Evolutionary conservation across 2,113 vertebrate species (phyloP).

Genomic region (Caretta caretta): DNA sequence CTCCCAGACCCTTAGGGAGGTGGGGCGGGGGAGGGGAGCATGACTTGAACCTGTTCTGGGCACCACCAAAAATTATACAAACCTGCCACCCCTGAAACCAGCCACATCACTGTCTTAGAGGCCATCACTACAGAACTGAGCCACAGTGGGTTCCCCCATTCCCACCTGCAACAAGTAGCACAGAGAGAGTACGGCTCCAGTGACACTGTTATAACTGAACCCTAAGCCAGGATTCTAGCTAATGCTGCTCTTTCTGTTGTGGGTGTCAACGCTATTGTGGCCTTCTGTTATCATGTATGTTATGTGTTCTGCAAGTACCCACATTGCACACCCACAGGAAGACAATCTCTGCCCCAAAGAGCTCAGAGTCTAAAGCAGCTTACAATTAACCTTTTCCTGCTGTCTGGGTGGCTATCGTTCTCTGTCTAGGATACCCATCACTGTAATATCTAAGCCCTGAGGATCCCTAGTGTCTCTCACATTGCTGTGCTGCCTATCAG

Average conservation of each 20-base stretch:
- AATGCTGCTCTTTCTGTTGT: neutral
- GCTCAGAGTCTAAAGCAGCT: neutral
- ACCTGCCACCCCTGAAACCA: neutral
- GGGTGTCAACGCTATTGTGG: neutral
- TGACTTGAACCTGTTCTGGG: no score
- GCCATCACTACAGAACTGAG: neutral
- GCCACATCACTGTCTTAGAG: neutral
- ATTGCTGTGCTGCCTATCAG: rapidly evolving
- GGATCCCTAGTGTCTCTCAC: neutral
- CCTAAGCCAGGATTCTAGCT: neutral
- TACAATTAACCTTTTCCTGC: neutral
- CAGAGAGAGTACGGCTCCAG: neutral
- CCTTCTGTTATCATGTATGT: neutral
- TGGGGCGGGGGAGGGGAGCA: no score
- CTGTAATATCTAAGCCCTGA: neutral
- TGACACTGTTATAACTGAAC: neutral
- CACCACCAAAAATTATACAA: no score
- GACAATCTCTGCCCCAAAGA: neutral
- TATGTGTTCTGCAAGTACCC: neutral
- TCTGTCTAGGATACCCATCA: neutral
- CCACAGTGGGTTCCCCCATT: rapidly evolving
- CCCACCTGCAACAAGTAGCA: rapidly evolving
- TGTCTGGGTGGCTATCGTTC: neutral
- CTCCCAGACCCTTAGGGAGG: no score
- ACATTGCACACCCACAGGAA: neutral